A percentile compares a stretch with the other conserved stretches of the same genome.
These are phyloP conservation scores for Hirundichthys speculiger DNA, from an alignment of 2,113 vertebrate genomes.

Conservation along the genomic window DNA sequence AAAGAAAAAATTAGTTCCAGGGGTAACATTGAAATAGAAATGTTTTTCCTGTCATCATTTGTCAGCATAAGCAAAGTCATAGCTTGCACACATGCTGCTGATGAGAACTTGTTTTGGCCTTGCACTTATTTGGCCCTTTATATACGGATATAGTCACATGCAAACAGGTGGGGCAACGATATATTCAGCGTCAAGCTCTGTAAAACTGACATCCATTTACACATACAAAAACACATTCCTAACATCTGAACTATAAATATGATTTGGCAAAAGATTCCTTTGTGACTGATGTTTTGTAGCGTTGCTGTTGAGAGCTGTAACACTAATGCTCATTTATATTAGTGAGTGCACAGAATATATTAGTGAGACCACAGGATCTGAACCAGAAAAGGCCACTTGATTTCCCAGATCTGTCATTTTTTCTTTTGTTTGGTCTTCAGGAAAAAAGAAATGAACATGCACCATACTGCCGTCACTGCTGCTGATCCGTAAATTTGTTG, in stretches of 20 bases:
- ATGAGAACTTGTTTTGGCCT: conserved; percentile 59
- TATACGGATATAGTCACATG: conserved; percentile 70
- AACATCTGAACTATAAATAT: conserved; percentile 53
- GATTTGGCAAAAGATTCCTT: conserved; percentile 36
- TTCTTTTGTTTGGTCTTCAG: conserved; percentile 5
- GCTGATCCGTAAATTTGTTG: conserved; percentile 34
- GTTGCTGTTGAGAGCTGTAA: conserved; percentile 30
- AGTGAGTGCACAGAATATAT: conserved; percentile 32
- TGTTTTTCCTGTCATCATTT: conserved; percentile 33
- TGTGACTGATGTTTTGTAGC: conserved; percentile 31
- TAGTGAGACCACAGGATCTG: conserved; percentile 56
- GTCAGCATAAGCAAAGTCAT: conserved; percentile 55
- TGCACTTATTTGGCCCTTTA: conserved; percentile 60
- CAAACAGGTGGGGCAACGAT: conserved; percentile 59
- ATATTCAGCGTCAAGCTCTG: conserved; percentile 22
- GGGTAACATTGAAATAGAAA: conserved; percentile 38
- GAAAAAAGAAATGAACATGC: conserved; percentile 63
- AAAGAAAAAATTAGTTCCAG: conserved; percentile 31
- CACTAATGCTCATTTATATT: conserved; percentile 13
- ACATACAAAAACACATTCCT: conserved; percentile 54
- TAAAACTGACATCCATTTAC: conserved; percentile 49
- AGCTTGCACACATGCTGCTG: conserved; percentile 67
- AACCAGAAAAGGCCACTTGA: conserved; percentile 69
- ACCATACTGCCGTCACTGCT: conserved; percentile 36
- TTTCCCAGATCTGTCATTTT: conserved; percentile 42